Percentiles rank a stretch among this genome's conserved stretches.
These are phyloP conservation scores for Argyrosomus japonicus DNA, from an alignment of 2,113 vertebrate genomes.

Conservation along the genomic window DNA sequence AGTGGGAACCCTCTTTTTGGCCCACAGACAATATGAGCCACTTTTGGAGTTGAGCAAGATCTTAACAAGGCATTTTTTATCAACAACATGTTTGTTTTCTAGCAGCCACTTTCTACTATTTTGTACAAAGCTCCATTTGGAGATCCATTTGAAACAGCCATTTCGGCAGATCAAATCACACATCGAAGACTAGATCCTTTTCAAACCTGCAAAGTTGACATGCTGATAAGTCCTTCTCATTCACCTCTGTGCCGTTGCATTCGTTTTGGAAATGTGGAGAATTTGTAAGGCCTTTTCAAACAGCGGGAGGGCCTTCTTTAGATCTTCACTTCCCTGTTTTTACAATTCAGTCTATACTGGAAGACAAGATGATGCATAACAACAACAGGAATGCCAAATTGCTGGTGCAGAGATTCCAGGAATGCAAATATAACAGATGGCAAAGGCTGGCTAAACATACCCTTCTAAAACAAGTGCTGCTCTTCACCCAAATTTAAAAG, in stretches of 20 bases:
- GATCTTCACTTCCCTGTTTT: constrained; percentile 16
- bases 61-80: not conserved
- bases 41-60: constrained; percentile 11
- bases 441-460: constrained; percentile 26
- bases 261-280: constrained; percentile 32
- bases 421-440: constrained; percentile 63
- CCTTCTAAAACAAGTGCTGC: constrained; percentile 5
- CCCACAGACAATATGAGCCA: not conserved
- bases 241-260: not conserved
- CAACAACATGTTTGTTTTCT: not conserved
- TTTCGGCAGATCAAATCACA: constrained; percentile 13
- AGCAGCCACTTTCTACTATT: not conserved
- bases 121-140: not conserved
- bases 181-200: not conserved
- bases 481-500: constrained; percentile 10
- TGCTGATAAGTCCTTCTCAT: not conserved
- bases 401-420: constrained; percentile 54
- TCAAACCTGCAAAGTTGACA: not conserved
- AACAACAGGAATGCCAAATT: constrained; percentile 72
- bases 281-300: constrained; percentile 6
- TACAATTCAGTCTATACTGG: constrained; percentile 21
- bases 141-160: not conserved
- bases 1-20: constrained; percentile 13
- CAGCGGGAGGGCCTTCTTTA: not conserved
- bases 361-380: constrained; percentile 54